These are phyloP conservation scores for Fratercula arctica DNA, from an alignment of 2,797 vertebrate genomes.

Conservation along the genomic window DNA sequence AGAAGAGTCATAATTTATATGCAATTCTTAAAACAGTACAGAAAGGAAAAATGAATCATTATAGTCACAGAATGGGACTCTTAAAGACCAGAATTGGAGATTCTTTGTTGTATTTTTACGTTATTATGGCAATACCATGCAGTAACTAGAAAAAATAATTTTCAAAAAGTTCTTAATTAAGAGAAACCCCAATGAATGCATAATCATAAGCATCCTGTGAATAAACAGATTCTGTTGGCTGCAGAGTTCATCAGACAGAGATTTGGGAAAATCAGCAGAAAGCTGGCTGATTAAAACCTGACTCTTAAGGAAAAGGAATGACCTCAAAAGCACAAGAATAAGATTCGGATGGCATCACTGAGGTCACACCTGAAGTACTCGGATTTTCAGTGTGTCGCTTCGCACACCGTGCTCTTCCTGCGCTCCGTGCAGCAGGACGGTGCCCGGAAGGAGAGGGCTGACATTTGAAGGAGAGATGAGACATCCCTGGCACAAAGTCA, in stretches of 20 bases:
- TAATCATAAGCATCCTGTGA: background rate
- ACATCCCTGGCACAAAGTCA: conserved; percentile 35
- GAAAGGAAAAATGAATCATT: background rate
- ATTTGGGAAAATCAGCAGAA: background rate
- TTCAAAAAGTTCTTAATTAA: conserved; percentile 25
- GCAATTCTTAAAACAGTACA: background rate
- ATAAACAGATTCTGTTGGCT: background rate
- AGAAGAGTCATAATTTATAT: background rate
- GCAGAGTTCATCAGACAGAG: background rate
- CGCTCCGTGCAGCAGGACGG: background rate
- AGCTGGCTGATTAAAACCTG: background rate
- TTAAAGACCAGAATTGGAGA: background rate
- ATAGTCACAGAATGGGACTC: background rate
- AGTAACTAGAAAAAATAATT: conserved; percentile 26
- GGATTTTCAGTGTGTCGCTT: background rate
- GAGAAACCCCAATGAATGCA: background rate
- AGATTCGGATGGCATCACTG: background rate
- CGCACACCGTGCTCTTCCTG: conserved; percentile 15
- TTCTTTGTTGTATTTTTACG: background rate
- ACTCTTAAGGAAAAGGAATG: background rate
- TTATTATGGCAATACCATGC: background rate
- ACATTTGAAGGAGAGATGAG: conserved; percentile 48
- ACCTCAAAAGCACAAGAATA: background rate
- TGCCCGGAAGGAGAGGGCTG: conserved; percentile 38
- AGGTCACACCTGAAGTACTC: background rate